phyloP scores from a whole-genome alignment of 2,797 vertebrate genomes.

The Discoglossus pictus region DNA sequence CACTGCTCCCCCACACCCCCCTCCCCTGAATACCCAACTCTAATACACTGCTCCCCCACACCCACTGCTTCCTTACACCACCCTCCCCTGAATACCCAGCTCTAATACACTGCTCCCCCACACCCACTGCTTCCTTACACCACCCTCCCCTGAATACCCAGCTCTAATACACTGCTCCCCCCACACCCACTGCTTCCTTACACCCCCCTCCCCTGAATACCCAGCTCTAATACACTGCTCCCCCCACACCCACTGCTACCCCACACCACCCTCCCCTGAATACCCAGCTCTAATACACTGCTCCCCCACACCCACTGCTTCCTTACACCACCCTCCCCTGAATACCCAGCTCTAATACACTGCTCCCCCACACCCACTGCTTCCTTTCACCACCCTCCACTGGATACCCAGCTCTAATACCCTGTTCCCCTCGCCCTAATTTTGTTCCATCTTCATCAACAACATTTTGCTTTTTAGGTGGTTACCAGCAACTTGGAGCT shows the following conservation, averaged over 20 bases:
- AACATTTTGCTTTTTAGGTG: neutral
- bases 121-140: neutral
- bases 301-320: neutral
- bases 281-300: neutral
- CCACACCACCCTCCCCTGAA: too few relatives aligned
- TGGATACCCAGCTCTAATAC: neutral
- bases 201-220: neutral
- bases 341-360: too few relatives aligned
- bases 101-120: too few relatives aligned
- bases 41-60: too few relatives aligned
- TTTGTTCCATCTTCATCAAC: neutral
- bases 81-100: neutral
- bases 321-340: neutral
- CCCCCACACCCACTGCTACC: too few relatives aligned
- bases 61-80: neutral
- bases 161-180: too few relatives aligned
- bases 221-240: too few relatives aligned
- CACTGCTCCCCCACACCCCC: too few relatives aligned
- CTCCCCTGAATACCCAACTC: too few relatives aligned
- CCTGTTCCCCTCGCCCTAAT: neutral
- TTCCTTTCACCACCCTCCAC: neutral
- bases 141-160: too few relatives aligned
- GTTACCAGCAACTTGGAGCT: constrained; percentile 13
- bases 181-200: neutral
- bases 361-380: neutral